Base-by-base conservation (phyloP, 2,888 invertebrate genomes). In the Papilio demoleus region DNA sequence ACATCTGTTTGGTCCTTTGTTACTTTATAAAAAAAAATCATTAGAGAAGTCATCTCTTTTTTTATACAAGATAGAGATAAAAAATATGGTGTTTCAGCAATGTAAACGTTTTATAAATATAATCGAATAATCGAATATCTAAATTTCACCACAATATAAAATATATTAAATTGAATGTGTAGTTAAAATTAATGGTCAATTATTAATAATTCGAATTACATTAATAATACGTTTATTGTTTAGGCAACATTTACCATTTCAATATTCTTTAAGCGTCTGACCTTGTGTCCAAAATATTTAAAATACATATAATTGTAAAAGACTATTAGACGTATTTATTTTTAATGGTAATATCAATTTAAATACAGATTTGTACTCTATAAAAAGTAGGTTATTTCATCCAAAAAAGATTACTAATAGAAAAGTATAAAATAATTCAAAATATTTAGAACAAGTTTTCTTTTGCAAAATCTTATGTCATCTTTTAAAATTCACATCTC, bases 121-220 rank as follows among this genome's bases (percentile, higher is more conserved):
- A 3, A 47, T 47, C 11, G 4, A 47, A 22, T 22, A 45, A 11
- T 47, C 5, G 42, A 45, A 22, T 45, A 0, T 9, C 22, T 11
- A 1, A 47, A 47, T 47, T 9, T 19, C 47, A 47, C 22, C 47
- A 19, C 47, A 47, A 47, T 47, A 47, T 22, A 4, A 47, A 47
- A 47, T 6, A 45, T 45, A 9, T 47, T 22, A 47, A 47, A 47
- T 22, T 22, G n/a, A 47, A 22, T 22, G 19, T 22, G 11, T 3
- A 47, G 12, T 22, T 47, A 47, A 42, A 45, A 47, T 47, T 47
- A 22, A 47, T 22, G 47, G n/a, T 47, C 47, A 22, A 47, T 47
- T 47, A 47, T 3, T 47, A 12, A 12, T 47, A 11, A 47, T 22
- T 42, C 8, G 9, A 42, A 42, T 42, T 42, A 42, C 42, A 42